These are phyloP conservation scores for Trematocara stigmaticum DNA, from an alignment of 2,113 vertebrate genomes.

Conservation along the genomic window DNA sequence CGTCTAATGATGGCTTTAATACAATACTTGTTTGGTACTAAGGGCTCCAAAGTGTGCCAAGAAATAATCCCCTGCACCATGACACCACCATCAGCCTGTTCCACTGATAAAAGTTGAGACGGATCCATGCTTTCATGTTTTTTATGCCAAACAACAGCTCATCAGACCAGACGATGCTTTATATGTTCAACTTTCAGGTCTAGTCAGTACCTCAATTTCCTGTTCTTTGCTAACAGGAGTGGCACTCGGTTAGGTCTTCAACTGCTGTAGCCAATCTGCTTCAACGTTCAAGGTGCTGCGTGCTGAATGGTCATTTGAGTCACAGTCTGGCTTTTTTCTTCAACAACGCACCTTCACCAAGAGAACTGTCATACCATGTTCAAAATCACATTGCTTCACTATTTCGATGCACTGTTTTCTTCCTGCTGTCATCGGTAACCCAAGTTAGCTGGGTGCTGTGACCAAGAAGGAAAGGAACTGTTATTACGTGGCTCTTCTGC, in stretches of 20 bases:
- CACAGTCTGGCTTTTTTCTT: background rate
- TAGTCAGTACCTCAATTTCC: background rate
- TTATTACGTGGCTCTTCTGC: background rate
- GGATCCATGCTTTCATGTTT: background rate
- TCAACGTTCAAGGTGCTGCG: rapidly evolving
- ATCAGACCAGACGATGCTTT: rapidly evolving
- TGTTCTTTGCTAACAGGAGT: background rate
- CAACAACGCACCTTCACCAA: background rate
- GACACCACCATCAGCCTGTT: background rate
- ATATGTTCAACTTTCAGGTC: background rate
- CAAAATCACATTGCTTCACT: background rate
- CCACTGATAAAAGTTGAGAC: background rate
- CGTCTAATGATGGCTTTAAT: background rate
- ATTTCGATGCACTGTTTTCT: background rate
- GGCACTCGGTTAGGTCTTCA: rapidly evolving
- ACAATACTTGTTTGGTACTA: background rate
- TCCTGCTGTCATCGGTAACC: rapidly evolving
- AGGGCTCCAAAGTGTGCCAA: background rate
- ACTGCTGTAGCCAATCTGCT: background rate
- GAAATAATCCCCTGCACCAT: background rate
- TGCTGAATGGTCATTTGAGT: background rate
- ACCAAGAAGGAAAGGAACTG: background rate
- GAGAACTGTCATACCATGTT: background rate
- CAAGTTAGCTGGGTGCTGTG: background rate
- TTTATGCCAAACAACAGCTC: background rate